phyloP scores from a whole-genome alignment of 2,888 invertebrate species.

The Ditula angustiorana region DNA sequence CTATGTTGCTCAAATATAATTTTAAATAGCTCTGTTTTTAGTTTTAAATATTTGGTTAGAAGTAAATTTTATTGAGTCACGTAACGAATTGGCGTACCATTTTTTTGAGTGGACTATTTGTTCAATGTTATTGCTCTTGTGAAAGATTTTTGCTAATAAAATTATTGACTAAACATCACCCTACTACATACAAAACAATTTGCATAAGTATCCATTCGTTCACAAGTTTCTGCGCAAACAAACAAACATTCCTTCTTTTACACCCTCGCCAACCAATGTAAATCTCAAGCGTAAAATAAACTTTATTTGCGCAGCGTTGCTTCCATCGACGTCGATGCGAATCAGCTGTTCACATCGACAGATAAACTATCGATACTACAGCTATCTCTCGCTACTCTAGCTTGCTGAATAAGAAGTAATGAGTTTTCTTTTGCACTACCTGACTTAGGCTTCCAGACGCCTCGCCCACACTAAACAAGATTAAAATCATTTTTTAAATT shows the following conservation, averaged over 20 bases:
- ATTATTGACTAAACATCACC: no score
- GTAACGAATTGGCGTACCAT: no score
- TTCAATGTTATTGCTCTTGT: no score
- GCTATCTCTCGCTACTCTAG: no score
- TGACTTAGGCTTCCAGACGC: slow-evolving; percentile 71
- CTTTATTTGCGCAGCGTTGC: slow-evolving; percentile 35
- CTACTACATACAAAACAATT: slow-evolving; percentile 11
- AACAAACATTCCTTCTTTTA: slow-evolving; percentile 30
- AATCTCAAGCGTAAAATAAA: slow-evolving; percentile 37
- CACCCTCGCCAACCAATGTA: slow-evolving; percentile 34
- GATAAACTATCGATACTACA: slow-evolving; percentile 48
- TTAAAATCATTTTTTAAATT: slow-evolving; percentile 68
- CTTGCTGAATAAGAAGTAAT: slow-evolving; percentile 80
- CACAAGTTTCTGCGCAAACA: slow-evolving; percentile 8
- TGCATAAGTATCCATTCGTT: slow-evolving; percentile 16
- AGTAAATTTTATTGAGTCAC: no score
- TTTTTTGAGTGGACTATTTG: no score
- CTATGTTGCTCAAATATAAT: no score
- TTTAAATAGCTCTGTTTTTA: no score
- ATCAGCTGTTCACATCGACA: slow-evolving; percentile 52
- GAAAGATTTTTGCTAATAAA: no score
- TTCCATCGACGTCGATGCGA: slow-evolving; percentile 37
- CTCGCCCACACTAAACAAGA: slow-evolving; percentile 77
- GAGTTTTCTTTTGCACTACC: slow-evolving; percentile 82
- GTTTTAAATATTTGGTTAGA: no score